phyloP scores from a whole-genome alignment of 2,888 invertebrate genomes.

The Dicyrtoma fusca region DNA sequence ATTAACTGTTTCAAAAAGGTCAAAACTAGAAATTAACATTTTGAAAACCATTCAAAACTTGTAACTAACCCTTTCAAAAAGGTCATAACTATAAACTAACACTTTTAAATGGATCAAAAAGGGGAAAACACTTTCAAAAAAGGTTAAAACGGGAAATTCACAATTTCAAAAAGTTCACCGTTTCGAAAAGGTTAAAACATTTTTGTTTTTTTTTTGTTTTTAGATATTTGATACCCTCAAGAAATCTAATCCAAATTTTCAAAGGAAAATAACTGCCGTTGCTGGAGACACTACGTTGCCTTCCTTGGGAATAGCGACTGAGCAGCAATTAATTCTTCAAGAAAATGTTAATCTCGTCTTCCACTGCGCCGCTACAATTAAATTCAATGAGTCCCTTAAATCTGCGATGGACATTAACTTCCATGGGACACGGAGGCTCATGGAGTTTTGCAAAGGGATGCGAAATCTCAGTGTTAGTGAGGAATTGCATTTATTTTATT shows the following conservation, averaged over 20 bases:
- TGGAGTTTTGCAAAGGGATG: conserved; percentile 90
- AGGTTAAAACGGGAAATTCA: too few relatives aligned
- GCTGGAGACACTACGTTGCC: conserved; percentile 82
- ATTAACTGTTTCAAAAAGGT: too few relatives aligned
- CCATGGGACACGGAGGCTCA: conserved; percentile 86
- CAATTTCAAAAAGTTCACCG: too few relatives aligned
- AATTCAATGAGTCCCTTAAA: conserved; percentile 95
- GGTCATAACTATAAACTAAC: too few relatives aligned
- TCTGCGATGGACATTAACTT: conserved; percentile 95
- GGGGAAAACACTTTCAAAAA: too few relatives aligned
- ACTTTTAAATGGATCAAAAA: too few relatives aligned
- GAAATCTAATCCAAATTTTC: conserved; percentile 67
- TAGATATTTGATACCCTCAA: conserved; percentile 80
- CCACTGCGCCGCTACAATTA: conserved; percentile 97
- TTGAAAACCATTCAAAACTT: too few relatives aligned
- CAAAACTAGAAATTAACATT: too few relatives aligned
- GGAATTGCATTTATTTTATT: too few relatives aligned
- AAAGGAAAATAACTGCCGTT: conserved; percentile 73
- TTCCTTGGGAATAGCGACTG: conserved; percentile 76
- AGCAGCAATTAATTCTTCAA: conserved; percentile 73
- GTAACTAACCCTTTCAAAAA: too few relatives aligned
- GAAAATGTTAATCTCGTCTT: conserved; percentile 84
- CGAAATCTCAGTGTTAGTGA: conserved; percentile 74
- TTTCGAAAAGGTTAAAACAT: too few relatives aligned
- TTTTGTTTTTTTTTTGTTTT: too few relatives aligned